Conservation (phyloP, 1,140 invertebrate species). For the Drosophila melanica region DNA sequence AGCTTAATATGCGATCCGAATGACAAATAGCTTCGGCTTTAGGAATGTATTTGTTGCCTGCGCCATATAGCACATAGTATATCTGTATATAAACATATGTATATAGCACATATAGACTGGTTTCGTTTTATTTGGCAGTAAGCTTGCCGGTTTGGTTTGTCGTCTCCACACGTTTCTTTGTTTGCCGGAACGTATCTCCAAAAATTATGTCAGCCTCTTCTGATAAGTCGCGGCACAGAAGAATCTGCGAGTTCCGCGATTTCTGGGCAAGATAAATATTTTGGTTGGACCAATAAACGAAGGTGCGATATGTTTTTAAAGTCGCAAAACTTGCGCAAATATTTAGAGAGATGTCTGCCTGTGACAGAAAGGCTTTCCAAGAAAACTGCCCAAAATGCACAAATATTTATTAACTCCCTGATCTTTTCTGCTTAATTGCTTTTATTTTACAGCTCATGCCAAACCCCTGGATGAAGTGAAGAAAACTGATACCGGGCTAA, state of each 20-base stretch:
- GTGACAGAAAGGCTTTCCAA: constrained; percentile 1
- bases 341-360: constrained; percentile 9
- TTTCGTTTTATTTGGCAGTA: constrained; percentile 29
- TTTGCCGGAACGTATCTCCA: constrained; percentile 17
- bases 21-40: constrained; percentile 54
- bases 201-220: constrained; percentile 17
- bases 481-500: constrained; percentile 41
- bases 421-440: constrained; percentile 56
- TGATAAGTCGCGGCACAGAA: constrained; percentile 11
- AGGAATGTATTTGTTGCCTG: constrained; percentile 61
- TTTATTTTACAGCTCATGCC: constrained; percentile 59
- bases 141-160: constrained; percentile 28
- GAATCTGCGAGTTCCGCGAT: constrained; percentile 1
- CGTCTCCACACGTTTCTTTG: constrained; percentile 16
- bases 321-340: constrained; percentile 20
- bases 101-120: constrained; percentile 25
- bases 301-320: constrained; percentile 28
- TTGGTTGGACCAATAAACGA: constrained; percentile 22
- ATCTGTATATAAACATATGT: constrained; percentile 1
- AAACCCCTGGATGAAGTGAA: constrained; percentile 57
- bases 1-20: constrained; percentile 43
- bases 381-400: neutral
- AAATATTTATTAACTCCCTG: constrained; percentile 3
- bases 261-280: constrained; percentile 29
- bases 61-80: constrained; percentile 25